phyloP scores from a whole-genome alignment of 2,888 invertebrate species.

The Lucinisca nassula region DNA sequence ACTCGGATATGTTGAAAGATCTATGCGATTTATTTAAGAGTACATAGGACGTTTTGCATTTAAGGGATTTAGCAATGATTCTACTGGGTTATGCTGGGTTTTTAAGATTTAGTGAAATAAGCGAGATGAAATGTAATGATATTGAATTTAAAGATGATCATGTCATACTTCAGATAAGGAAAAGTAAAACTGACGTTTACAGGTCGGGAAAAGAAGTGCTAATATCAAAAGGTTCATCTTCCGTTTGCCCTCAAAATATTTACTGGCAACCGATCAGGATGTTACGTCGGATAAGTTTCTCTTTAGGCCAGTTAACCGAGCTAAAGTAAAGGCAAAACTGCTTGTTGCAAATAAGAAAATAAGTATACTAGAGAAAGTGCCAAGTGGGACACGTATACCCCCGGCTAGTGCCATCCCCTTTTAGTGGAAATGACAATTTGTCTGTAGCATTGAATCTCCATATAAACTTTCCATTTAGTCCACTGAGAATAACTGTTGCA shows the following conservation, averaged over 20 bases:
- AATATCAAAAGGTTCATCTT: conserved; percentile 28
- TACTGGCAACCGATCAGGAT: background rate
- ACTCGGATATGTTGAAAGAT: conserved; percentile 23
- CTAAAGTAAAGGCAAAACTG: background rate
- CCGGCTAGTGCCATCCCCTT: too few relatives aligned
- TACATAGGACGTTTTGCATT: background rate
- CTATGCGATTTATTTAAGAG: conserved; percentile 28
- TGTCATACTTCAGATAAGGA: conserved; percentile 14
- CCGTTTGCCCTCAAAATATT: conserved; percentile 51
- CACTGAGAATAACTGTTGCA: too few relatives aligned
- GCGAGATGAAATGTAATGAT: conserved; percentile 30
- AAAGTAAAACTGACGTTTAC: conserved; percentile 44
- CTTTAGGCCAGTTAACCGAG: conserved; percentile 37
- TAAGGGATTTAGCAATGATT: conserved; percentile 21
- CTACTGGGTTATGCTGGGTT: conserved; percentile 26
- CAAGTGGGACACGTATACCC: too few relatives aligned
- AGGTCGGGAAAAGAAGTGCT: conserved; percentile 27
- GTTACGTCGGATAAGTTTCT: conserved; percentile 26
- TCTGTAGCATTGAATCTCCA: too few relatives aligned
- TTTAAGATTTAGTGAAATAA: conserved; percentile 14
- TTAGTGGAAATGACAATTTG: too few relatives aligned
- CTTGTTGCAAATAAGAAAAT: conserved; percentile 15
- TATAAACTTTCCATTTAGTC: too few relatives aligned
- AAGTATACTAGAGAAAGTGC: conserved; percentile 37
- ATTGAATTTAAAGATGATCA: conserved; percentile 22